phyloP scores from a whole-genome alignment of 2,113 vertebrate species.

The Grallaria varia region DNA sequence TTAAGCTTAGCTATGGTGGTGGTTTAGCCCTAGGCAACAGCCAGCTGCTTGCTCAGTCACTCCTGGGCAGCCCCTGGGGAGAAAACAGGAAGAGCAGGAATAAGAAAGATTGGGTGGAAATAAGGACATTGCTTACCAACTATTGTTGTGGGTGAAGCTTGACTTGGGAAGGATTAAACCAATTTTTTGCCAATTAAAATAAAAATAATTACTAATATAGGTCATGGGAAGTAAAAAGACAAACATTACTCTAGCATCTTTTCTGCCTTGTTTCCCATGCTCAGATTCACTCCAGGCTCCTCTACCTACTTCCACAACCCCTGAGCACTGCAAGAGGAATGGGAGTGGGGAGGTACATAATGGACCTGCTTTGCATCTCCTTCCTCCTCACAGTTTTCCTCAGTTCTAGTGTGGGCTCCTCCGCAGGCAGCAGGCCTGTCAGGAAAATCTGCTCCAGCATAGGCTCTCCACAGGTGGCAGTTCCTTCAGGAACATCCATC shows the following conservation, averaged over 20 bases:
- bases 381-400: neutral
- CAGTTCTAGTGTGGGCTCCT: neutral
- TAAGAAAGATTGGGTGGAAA: neutral
- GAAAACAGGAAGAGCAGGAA: neutral
- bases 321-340: neutral
- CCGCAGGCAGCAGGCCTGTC: neutral
- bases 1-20: neutral
- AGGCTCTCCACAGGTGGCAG: neutral
- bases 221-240: neutral
- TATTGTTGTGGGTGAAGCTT: neutral
- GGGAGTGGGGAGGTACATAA: neutral
- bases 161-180: neutral
- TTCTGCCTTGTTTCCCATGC: neutral
- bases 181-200: neutral
- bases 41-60: neutral
- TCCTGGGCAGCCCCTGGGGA: neutral
- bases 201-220: neutral
- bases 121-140: neutral
- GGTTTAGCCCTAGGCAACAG: neutral
- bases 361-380: neutral
- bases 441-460: neutral
- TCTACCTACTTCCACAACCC: fast-evolving
- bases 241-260: neutral
- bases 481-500: conserved; percentile 21
- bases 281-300: neutral